These are phyloP conservation scores for Drosophila lini DNA, from an alignment of 1,140 invertebrate genomes.

Conservation along the genomic window DNA sequence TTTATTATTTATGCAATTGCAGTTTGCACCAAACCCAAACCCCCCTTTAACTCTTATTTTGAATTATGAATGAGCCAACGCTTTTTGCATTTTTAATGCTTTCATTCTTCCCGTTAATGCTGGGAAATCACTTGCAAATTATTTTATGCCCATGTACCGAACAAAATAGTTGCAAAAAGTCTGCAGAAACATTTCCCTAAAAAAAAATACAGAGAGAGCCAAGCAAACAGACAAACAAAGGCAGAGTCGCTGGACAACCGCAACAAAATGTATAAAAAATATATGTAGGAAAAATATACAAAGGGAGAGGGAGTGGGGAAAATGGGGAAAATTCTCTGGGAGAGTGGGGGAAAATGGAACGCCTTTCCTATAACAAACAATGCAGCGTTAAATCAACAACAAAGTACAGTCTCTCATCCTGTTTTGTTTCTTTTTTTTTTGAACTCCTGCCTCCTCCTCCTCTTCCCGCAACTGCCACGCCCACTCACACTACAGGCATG, in stretches of 20 bases:
- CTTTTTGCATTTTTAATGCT: conserved; percentile 72
- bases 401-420: conserved; percentile 39
- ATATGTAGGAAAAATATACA: not conserved
- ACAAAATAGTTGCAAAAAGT: conserved; percentile 38
- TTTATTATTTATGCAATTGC: conserved; percentile 46
- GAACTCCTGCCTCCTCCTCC: conserved; percentile 3
- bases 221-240: conserved; percentile 49
- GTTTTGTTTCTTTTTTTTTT: not conserved
- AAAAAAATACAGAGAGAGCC: conserved; percentile 6
- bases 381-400: conserved; percentile 61
- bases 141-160: conserved; percentile 51
- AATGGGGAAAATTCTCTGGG: not conserved
- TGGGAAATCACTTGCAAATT: conserved; percentile 72
- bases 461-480: conserved; percentile 15
- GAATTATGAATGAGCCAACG: conserved; percentile 55
- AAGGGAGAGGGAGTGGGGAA: not conserved
- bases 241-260: conserved; percentile 39
- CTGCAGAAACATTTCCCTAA: conserved; percentile 14
- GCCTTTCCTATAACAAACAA: conserved; percentile 38
- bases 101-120: conserved; percentile 60
- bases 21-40: conserved; percentile 29
- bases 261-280: conserved; percentile 7
- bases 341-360: not conserved
- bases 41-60: conserved; percentile 18
- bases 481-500: conserved; percentile 22